Percentiles rank a stretch among this genome's conserved stretches.
Conservation (phyloP, 2,888 invertebrate genomes). For the Drosophila meridionalis region DNA sequence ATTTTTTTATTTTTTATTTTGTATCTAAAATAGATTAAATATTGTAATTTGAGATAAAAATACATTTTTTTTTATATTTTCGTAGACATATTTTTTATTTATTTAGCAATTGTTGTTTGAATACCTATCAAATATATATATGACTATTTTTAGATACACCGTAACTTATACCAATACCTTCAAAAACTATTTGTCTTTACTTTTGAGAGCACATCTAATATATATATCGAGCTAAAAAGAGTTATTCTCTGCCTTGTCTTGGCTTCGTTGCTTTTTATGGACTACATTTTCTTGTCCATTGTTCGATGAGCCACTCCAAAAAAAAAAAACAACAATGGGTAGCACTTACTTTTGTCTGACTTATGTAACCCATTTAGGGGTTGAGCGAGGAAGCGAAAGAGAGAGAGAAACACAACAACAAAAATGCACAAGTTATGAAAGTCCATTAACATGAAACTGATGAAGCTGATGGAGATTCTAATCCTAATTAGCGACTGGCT, state of each 20-base stretch:
- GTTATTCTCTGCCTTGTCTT: not conserved
- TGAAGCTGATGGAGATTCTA: constrained; percentile 38
- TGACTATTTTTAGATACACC: not conserved
- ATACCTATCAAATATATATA: not conserved
- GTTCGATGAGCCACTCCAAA: constrained; percentile 26
- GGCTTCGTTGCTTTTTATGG: not conserved
- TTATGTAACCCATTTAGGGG: constrained; percentile 59
- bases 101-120: not conserved
- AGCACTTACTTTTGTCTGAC: constrained; percentile 32
- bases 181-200: too few species aligned
- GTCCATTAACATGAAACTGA: constrained; percentile 63
- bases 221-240: not conserved
- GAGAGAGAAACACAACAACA: not conserved
- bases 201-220: not conserved
- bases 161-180: not conserved
- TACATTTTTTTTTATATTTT: not conserved
- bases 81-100: not conserved
- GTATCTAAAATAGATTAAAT: not conserved
- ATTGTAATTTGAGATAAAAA: not conserved
- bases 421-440: constrained; percentile 51
- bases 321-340: constrained; percentile 15
- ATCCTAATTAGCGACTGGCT: constrained; percentile 58
- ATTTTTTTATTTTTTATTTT: not conserved
- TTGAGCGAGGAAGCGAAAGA: not conserved
- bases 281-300: constrained; percentile 32